Evolutionary conservation across 1,140 invertebrate species (phyloP).

Genomic region (Kradibia gibbosae): DNA sequence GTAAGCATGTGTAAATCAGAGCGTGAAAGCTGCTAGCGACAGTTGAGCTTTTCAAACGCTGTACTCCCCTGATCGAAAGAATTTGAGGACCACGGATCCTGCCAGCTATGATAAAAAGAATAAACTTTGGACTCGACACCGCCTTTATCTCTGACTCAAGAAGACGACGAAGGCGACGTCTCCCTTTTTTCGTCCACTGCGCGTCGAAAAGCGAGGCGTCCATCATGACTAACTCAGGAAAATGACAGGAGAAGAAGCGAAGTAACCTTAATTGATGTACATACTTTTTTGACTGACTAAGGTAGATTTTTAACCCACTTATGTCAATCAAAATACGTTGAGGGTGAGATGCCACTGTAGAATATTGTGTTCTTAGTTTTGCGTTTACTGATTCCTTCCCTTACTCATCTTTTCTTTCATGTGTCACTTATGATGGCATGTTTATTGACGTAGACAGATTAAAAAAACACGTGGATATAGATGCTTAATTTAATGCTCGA

Average conservation of each 20-base stretch:
- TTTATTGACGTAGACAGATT: too few relatives aligned
- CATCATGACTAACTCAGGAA: too few relatives aligned
- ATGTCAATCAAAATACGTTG: neutral
- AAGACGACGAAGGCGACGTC: neutral
- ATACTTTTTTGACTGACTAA: neutral
- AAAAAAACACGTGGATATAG: too few relatives aligned
- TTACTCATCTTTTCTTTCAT: too few relatives aligned
- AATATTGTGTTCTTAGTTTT: neutral
- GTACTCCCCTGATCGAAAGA: neutral
- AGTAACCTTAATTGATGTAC: too few relatives aligned
- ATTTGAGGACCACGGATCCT: neutral
- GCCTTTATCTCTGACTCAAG: constrained; percentile 19
- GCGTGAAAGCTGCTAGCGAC: neutral
- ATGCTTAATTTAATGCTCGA: too few relatives aligned
- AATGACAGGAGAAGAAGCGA: too few relatives aligned
- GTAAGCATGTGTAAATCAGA: neutral
- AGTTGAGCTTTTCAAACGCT: constrained; percentile 33
- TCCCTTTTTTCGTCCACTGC: too few relatives aligned
- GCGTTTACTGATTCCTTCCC: too few relatives aligned
- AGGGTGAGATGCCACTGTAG: neutral
- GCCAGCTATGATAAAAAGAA: neutral
- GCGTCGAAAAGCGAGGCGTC: neutral
- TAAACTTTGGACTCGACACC: neutral
- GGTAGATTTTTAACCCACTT: constrained; percentile 2
- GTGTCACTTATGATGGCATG: too few relatives aligned